A percentile compares a stretch with the other conserved stretches of the same genome.
Evolutionary conservation across 1,140 invertebrate genomes (phyloP).

Genomic region (Drosophila repletoides): DNA sequence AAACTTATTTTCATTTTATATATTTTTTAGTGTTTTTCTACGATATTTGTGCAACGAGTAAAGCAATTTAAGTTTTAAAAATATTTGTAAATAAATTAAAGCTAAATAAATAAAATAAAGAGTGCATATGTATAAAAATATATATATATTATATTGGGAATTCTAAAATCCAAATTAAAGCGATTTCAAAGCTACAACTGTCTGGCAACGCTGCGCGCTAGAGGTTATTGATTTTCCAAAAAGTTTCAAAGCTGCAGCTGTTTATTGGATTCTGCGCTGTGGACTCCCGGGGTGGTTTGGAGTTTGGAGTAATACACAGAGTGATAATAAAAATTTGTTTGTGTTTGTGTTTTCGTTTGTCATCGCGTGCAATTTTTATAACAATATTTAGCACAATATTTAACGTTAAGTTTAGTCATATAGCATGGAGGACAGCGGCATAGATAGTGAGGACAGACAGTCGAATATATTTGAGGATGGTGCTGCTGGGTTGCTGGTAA

Average conservation of each 20-base stretch:
- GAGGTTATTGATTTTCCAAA: constrained; percentile 71
- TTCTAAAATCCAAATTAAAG: constrained; percentile 9
- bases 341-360: constrained; percentile 67
- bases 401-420: constrained; percentile 5
- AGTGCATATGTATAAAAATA: constrained; percentile 61
- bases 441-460: constrained; percentile 79
- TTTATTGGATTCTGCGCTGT: constrained; percentile 64
- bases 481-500: constrained; percentile 65
- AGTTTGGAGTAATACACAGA: constrained; percentile 55
- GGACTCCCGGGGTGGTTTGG: constrained; percentile 48
- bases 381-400: constrained; percentile 8
- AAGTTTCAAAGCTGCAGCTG: constrained; percentile 47
- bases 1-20: constrained; percentile 63
- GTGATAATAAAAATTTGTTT: constrained; percentile 66
- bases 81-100: constrained; percentile 81
- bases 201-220: constrained; percentile 53
- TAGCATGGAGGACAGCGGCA: constrained; percentile 77
- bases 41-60: constrained; percentile 72
- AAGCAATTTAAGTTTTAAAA: constrained; percentile 71
- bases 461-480: constrained; percentile 71
- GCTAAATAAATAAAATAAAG: constrained; percentile 72
- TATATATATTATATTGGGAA: not conserved
- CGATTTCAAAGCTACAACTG: constrained; percentile 12
- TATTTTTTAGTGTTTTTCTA: constrained; percentile 61
- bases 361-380: constrained; percentile 48